Base-by-base conservation (phyloP, 1,140 invertebrate genomes). In the Stegodyphus mimosarum region DNA sequence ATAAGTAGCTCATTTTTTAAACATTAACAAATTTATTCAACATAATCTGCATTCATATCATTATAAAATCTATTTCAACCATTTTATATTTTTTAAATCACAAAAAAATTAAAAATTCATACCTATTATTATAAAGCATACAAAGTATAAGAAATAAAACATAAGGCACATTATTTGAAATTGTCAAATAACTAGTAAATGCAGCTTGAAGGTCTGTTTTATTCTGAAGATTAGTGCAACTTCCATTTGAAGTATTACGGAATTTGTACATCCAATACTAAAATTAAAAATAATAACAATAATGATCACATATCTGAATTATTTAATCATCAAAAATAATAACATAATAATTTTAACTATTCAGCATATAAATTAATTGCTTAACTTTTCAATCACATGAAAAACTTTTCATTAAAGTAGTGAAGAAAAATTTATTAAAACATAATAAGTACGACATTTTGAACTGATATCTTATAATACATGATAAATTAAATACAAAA, bases 201-300 rank as follows among this genome's bases (percentile, higher is more conserved):
- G 94, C 94, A 0, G 94, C 93, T 92, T 98, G 96, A 33, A 91
- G 84, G 7, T 89, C 80, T 51, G 89, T 89, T 33, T 88, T 85
- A 63, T 87, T 75, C 88, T 91, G 83, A 88, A 91, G 89, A 87
- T 92, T 89, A 78, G 90, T 91, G 49, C 91, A 92, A 88, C 94
- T 93, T 87, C 93, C 93, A 52, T 91, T 91, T 71, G 92, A 92
- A 50, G 95, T 92, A 90, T 96, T 94, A 63, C 96, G 92, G 88
- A 98, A 95, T 91, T 98, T 98, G 90, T 95, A 98, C 93, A 96
- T 95, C 96, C 97, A 98, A 89, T 98, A 98, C 96, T 98, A 90
- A 88, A 78, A 52, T 60, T 6, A 64, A 85, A 93, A 93, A 10
- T 53, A 33, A 55, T 55, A 17, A 33, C 33, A 33, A 33, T 33